Evolutionary conservation across 2,797 vertebrate species (phyloP).

Genomic region (Anas bahamensis): DNA sequence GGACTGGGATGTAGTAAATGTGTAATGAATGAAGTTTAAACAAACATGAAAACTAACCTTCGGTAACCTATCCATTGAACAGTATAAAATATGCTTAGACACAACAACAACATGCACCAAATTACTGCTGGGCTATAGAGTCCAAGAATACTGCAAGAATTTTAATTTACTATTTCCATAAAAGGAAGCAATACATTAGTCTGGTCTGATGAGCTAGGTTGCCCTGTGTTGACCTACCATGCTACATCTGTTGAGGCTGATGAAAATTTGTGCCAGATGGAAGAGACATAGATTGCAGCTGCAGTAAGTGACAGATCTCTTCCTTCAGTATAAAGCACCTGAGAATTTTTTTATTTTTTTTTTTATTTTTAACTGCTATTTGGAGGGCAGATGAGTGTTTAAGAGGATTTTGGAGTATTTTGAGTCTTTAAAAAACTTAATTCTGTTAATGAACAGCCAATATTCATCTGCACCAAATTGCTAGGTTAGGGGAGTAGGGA

Average conservation of each 20-base stretch:
- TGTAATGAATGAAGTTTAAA: conserved; percentile 44
- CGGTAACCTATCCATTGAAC: conserved; percentile 1
- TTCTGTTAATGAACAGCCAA: background rate
- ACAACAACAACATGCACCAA: background rate
- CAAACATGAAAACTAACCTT: conserved; percentile 38
- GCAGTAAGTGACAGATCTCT: background rate
- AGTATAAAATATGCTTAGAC: background rate
- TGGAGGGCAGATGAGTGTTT: background rate
- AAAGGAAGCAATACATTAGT: background rate
- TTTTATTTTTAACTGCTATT: background rate
- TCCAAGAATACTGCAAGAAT: background rate
- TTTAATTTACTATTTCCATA: background rate
- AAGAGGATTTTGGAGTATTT: background rate
- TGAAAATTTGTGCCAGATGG: background rate
- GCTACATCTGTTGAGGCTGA: background rate
- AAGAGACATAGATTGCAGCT: background rate
- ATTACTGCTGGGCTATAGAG: background rate
- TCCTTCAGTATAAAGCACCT: background rate
- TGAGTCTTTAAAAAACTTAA: background rate
- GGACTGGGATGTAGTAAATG: background rate
- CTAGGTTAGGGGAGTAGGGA: background rate
- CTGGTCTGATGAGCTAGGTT: background rate
- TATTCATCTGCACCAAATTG: background rate
- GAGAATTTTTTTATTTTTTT: background rate
- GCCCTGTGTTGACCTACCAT: background rate